Evolutionary conservation across 2,113 vertebrate species (phyloP), one percentile per base, ranked within the genome.

Genomic region (mouse (Mus musculus)): DNA sequence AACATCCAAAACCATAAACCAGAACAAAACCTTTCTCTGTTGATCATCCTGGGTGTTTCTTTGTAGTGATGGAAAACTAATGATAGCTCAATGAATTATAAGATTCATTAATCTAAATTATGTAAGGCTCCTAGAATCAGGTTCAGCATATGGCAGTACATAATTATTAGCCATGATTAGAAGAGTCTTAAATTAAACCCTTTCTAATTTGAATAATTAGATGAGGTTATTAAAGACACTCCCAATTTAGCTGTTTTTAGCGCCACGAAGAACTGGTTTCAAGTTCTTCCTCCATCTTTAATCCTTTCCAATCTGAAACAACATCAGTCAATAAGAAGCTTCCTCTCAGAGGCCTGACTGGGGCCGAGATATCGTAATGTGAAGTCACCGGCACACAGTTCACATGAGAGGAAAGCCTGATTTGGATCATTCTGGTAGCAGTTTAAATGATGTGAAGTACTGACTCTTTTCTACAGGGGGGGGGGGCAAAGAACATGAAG

Each of bases 71-170:
- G 3, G 30, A 33, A 73, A 33, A 22, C 24, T 88, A 49, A 42
- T 11, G 1, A 28, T 9, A 42, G 28, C 10, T 89, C 20, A 90
- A 63, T 39, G n/a, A 65, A 30, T 81, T 82, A 42, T 72, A 93
- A 96, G 73, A 93, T 59, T 72, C 54, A 56, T 77, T 19, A 71
- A 54, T 67, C 56, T 54, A 94, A 93, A 46, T 30, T 61, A 67
- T 3, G 4, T n/a, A 94, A 89, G 92, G 46, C 14, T 49, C 7
- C 88, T 77, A 33, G 24, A 95, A 91, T 42, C 5, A 33, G 46
- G 13, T 65, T 36, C 3, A 63, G 39, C 71, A 96, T 36, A 46
- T 1, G 67, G 14, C 36, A 46, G 59, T 46, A 52, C 9, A 59
- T 3, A 63, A 65, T 65, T 59, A 84, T 75, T 76, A 81, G 52